phyloP scores from a whole-genome alignment of 2,888 invertebrate species.

The Xylota segnis region DNA sequence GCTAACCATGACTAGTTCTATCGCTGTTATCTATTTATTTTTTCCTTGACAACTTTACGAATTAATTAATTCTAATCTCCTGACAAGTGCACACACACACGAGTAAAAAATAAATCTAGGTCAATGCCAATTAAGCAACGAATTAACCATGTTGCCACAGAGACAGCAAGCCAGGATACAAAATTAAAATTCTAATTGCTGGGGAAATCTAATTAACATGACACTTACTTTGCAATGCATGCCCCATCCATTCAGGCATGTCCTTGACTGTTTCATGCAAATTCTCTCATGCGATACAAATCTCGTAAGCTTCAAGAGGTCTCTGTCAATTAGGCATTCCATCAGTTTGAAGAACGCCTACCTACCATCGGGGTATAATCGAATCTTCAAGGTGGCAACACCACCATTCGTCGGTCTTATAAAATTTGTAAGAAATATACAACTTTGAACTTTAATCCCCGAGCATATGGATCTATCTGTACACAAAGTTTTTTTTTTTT shows the following conservation, averaged over 20 bases:
- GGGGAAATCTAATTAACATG: slow-evolving; percentile 39
- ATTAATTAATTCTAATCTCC: slow-evolving; percentile 1
- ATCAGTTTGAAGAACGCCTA: slow-evolving; percentile 4
- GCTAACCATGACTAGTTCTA: too few species aligned
- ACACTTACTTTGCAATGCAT: slow-evolving; percentile 44
- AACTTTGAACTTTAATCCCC: slow-evolving; percentile 34
- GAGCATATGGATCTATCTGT: slow-evolving; percentile 25
- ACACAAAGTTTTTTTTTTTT: background rate
- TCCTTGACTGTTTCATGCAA: slow-evolving; percentile 30
- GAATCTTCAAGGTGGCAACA: slow-evolving; percentile 19
- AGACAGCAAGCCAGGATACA: slow-evolving; percentile 3
- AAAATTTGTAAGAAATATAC: slow-evolving; percentile 4
- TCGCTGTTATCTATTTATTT: too few species aligned
- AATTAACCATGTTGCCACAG: slow-evolving; percentile 3
- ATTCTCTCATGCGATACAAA: slow-evolving; percentile 4
- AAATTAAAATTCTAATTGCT: slow-evolving; percentile 38
- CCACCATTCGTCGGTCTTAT: slow-evolving; percentile 1
- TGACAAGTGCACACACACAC: background rate
- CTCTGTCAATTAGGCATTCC: slow-evolving; percentile 2
- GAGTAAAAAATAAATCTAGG: slow-evolving; percentile 13
- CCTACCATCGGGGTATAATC: slow-evolving; percentile 5
- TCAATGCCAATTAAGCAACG: slow-evolving; percentile 19
- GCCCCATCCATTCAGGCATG: slow-evolving; percentile 9
- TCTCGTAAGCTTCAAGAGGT: slow-evolving; percentile 8
- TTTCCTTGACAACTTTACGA: too few species aligned